These are phyloP conservation scores for Sebastes matsubarae DNA, from an alignment of 2,797 vertebrate genomes.

Conservation along the genomic window DNA sequence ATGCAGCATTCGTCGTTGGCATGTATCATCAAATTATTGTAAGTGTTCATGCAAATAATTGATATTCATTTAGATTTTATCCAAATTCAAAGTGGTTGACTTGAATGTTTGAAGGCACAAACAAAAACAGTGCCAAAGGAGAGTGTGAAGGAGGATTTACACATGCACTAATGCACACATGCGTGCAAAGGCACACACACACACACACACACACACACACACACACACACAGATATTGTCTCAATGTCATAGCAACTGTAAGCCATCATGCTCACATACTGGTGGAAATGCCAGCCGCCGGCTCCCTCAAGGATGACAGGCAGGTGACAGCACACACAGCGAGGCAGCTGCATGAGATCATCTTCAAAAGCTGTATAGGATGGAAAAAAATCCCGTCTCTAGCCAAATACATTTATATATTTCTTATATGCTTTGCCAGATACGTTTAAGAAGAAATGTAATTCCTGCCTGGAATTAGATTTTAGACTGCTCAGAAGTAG, in stretches of 20 bases:
- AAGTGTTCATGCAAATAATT: background rate
- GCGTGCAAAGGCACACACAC: background rate
- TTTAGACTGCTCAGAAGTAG: background rate
- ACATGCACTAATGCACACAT: background rate
- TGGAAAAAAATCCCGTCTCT: background rate
- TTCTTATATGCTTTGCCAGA: slow-evolving; percentile 2
- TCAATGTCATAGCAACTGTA: slow-evolving; percentile 40
- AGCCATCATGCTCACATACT: slow-evolving; percentile 43
- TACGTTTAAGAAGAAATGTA: background rate
- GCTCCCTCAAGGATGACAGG: slow-evolving; percentile 55
- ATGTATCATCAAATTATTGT: background rate
- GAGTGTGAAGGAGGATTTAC: slow-evolving; percentile 16
- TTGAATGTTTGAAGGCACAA: slow-evolving; percentile 19
- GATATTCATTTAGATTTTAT: slow-evolving; percentile 16
- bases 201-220: background rate
- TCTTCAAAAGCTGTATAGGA: slow-evolving; percentile 21
- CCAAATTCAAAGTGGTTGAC: background rate
- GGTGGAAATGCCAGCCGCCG: slow-evolving; percentile 47
- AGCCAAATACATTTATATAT: slow-evolving; percentile 7
- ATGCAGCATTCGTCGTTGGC: background rate
- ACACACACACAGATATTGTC: slow-evolving; percentile 11
- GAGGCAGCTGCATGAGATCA: slow-evolving; percentile 43
- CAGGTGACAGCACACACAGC: slow-evolving; percentile 53
- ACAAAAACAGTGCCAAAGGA: slow-evolving; percentile 3
- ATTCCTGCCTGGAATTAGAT: slow-evolving; percentile 13